Base-by-base conservation (phyloP, 2,113 vertebrate species). In the Lynx canadensis region DNA sequence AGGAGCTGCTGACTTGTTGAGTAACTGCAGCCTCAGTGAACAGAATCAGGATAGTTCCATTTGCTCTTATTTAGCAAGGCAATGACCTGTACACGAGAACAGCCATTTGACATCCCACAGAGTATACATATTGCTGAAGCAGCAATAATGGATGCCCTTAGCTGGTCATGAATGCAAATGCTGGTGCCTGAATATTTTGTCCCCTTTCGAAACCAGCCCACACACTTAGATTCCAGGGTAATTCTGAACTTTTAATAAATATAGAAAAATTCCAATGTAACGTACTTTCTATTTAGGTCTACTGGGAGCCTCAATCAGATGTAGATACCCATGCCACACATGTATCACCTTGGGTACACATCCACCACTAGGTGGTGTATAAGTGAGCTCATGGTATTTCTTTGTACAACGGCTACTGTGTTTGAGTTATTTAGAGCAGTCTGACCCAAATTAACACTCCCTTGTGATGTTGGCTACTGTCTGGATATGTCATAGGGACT, bases 1-100 rank as follows among this genome's bases (percentile, higher is more conserved):
- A 97, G 74, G 89, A 81, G 87, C 80, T 90, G 92, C 92, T 96
- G 89, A 96, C 69, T 92, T 81, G 74, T 78, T 95, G 76, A 81
- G 94, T 68, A 92, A 93, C 55, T 82, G 50, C 81, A 87, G 89
- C 52, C 57, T 92, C 93, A 50, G 52, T 94, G 81, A 96, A 36
- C 92, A 92, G 74, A 93, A 48, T 71, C 65, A 79, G 86, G 83
- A 88, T 69, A 50, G 68, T 84, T 66, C 74, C 84, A 55, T 97
- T 96, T 81, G 92, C 50, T 93, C 96, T 97, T 95, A 69, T 50
- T 94, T 87, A 97, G 87, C 80, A 90, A 97, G 90, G 87, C 96
- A 95, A 95, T 96, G 97, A 85, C 92, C 97, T 38, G 0, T 95
- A 23, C 38, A 1, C 5, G 21, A 80, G 63, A 95, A 95, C 16